Evolutionary conservation across 2,888 invertebrate species (phyloP), one percentile per base, ranked within the genome.

Genomic region (Drosophila meridionalis): DNA sequence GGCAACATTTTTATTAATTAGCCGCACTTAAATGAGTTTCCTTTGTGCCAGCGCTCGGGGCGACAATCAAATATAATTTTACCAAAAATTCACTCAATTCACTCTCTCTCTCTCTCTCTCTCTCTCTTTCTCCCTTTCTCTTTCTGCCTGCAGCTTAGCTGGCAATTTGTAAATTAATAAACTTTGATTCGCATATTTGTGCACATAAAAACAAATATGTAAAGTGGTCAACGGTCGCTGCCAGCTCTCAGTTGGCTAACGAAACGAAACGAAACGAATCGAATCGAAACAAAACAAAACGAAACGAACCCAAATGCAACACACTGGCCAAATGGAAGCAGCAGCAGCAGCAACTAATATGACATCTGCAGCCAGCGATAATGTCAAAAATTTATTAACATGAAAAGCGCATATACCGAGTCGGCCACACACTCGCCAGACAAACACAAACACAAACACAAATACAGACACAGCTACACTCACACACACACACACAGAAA

Each of bases 341-440:
- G n/a, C 40, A 50, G 1, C 55, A 42, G 0, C 42, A n/a, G 4
- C 52, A 52, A 32, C 53, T 36, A 38, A 38, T 38, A 26, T 55
- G 53, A 38, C 53, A 55, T 38, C 59, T 28, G 36, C 59, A 59
- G 58, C 48, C 67, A 72, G 66, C 70, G 81, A 81, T 83, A 80
- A 80, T 85, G 82, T 80, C 80, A 82, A 82, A 85, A 80, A 85
- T 85, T 70, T 85, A 85, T 83, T 80, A 74, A 80, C 76, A 85
- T 64, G 73, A 72, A 80, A 85, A 73, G 76, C 69, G 83, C 68
- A 82, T 63, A 78, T 58, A 75, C 47, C 20, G 20, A 60, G 42
- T 60, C 30, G 60, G n/a, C 40, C 26, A 36, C 40, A 55, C n/a
- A 47, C 11, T 8, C 36, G 3, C 47, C 47, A 47, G 28, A 47